Evolutionary conservation across 2,113 vertebrate species (phyloP), one percentile per base, ranked within the genome.

Genomic region (Gymnarchus niloticus): DNA sequence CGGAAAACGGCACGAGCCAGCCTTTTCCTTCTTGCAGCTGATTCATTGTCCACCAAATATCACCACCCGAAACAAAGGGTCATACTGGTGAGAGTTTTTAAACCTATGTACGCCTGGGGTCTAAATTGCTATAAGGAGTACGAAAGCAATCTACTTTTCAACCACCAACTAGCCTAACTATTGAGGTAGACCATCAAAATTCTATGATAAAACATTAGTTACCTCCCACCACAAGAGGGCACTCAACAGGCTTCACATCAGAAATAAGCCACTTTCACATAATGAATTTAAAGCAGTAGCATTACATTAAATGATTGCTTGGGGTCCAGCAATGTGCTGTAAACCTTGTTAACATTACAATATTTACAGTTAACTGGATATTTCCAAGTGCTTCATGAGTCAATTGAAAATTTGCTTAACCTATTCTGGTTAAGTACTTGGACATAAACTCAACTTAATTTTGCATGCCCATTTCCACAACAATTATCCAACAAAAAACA

Each of bases 211-310:
- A 5, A 41, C 28, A 73, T 65, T 33, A 73, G 14, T 73, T 73
- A 73, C 65, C 65, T 73, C 65, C 65, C 33, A 41, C 65, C 65
- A 73, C 65, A 37, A 73, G 65, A 73, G 65, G 65, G 65, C 65
- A 17, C 65, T 73, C 65, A 73, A 73, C 33, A 41, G 33, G 33
- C 12, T 17, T 73, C 61, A 37, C 0, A 17, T 37, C 33, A 73
- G 41, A 73, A 73, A 73, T 37, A 28, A 73, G 65, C 33, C 33
- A 25, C 65, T 41, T 33, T 41, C 65, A 73, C 5, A 73, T 33
- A 69, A 17, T 2, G 10, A 73, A 14, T 73, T 21, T n/a, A n/a
- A n/a, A n/a, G n/a, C n/a, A n/a, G 7, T 19, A 17, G 3, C 65
- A 73, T n/a, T n/a, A n/a, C n/a, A n/a, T n/a, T n/a, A n/a, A n/a